Evolutionary conservation across 2,797 vertebrate genomes (phyloP), one percentile per base, ranked within the genome.

Genomic region (Phataginus tetradactyla): DNA sequence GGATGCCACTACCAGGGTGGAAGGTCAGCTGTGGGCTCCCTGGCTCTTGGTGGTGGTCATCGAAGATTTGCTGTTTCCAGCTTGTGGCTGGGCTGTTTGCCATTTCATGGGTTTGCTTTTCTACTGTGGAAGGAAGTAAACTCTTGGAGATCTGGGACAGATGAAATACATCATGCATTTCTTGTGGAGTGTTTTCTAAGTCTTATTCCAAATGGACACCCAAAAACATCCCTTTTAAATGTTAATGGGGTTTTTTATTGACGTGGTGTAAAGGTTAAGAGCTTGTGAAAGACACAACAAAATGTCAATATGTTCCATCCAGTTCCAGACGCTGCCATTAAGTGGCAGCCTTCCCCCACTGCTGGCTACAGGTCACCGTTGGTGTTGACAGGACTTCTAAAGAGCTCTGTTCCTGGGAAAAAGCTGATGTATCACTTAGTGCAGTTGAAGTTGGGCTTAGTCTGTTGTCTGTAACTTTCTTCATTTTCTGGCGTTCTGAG

Each of bases 221-320:
- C 91, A 92, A 95, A 86, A 96, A 94, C 95, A 81, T 69, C 75
- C 93, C 87, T 96, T 97, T 97, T 93, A 98, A 98, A 98, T 97
- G 95, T 97, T 98, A 98, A 97, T 96, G 96, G 92, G 39, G 68
- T 91, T 97, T 98, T 98, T 98, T 97, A 98, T 97, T 90, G 98
- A 97, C 84, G 90, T 20, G n/a, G 59, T 59, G 23, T 96, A 95
- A 98, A 98, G 97, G 96, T 98, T 97, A 97, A 97, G 97, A 97
- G 96, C 97, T 98, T 96, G 91, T 96, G 97, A 92, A 97, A 97
- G 97, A 96, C 80, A 94, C 37, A 92, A 87, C 25, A 55, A 92
- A 97, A 97, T 94, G 93, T 91, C 79, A 97, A 2, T 74, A 42
- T 25, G 57, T 86, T 79, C 27, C 80, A 34, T 69, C 68, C 77